Evolutionary conservation across 2,797 vertebrate species (phyloP), one percentile per base, ranked within the genome.

Genomic region (Psittacula derbiana): DNA sequence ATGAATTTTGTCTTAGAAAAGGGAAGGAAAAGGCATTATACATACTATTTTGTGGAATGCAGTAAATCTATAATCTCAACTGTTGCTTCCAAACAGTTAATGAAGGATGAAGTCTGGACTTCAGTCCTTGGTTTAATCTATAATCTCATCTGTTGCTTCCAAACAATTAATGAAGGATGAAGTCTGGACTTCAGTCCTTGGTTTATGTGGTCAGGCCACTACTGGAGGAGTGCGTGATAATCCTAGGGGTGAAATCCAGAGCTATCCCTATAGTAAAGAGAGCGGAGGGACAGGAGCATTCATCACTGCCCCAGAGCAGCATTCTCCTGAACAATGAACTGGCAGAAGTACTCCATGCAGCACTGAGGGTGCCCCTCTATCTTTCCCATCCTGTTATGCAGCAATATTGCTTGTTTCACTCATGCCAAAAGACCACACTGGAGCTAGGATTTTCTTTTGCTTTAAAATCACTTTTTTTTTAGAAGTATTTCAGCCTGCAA

Each of bases 401-500:
- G 91, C 41, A 87, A 64, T 86, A 92, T 46, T 91, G 66, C 40
- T 91, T 21, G 21, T 76, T 80, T 17, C 67, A 67, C 7, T 82
- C 16, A 27, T 87, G 52, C 84, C 78, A 89, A 49, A 95, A 90
- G 84, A 89, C 92, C 64, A 93, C 86, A 87, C 49, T 74, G 72
- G 36, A 89, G 58, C 57, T 70, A 44, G 38, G 41, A 64, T 80
- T 67, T 92, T 75, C 46, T 92, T 81, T 80, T 71, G 24, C 61
- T 85, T 92, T 74, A 74, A 82, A 91, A 85, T 12, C 12, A 20
- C 11, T 15, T 81, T 90, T 62, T 62, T 15, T 64, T 82, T 87
- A 76, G 36, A 84, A 81, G 27, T 41, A 60, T 57, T 95, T 80
- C 27, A 69, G 44, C 11, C 25, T 92, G 33, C 25, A 91, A 88